Evolutionary conservation across 2,888 invertebrate species (phyloP), one percentile per base, ranked within the genome.

Genomic region (Pyrochroa serraticornis): DNA sequence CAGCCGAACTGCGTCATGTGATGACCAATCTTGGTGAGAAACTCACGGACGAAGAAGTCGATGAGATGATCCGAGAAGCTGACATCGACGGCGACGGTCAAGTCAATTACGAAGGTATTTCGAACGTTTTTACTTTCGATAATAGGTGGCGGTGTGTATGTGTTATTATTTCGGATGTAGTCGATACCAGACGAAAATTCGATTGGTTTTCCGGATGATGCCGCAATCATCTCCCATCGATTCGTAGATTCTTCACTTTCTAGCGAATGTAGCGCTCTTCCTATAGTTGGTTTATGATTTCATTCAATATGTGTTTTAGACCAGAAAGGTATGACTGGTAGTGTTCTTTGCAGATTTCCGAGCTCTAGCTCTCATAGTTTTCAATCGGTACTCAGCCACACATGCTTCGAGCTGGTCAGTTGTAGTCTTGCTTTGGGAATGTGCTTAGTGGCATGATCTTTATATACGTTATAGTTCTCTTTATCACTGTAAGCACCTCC

Each of bases 11-110:
- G 80, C 93, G 97, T 85, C 97, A 98, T 85, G 97, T 98, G 69
- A 97, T 98, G 97, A 98, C 97, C 85, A 98, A 98, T 87, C 91
- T 98, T 75, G 97, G 97, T 64, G 97, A 98, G 85, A 98, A 98
- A 83, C 88, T 98, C 80, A 98, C 97, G 78, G 97, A 97, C 84
- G 97, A 97, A 82, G 97, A 98, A 82, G 97, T 98, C 74, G 97
- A 97, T 82, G 97, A 98, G 84, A 97, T 98, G 97, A 97, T 97
- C 83, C 88, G 95, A 82, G 96, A 96, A 85, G 97, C 97, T 75
- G 97, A 97, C 84, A 96, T 97, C 82, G 97, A 97, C 82, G 97
- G 96, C 79, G 97, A 97, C 83, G 97, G 97, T 74, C 96, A 97
- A 86, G 96, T 98, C 84, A 95, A 95, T 88, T 96, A 96, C 82